These are phyloP conservation scores for Leptoteleia sp. DNA, from an alignment of 1,140 invertebrate species.

Conservation along the genomic window DNA sequence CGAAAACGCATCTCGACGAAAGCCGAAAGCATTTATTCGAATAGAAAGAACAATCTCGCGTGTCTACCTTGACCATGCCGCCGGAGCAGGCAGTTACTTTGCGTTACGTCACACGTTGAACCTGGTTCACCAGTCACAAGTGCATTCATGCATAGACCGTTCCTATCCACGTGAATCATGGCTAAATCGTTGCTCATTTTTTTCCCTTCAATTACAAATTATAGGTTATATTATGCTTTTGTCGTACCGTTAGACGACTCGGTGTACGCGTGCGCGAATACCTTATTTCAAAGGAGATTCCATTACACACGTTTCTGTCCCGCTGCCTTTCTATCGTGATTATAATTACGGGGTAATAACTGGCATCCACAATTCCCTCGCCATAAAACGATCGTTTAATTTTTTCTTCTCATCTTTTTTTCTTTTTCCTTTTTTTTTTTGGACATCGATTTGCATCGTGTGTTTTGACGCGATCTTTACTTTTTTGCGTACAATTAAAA, in stretches of 20 bases:
- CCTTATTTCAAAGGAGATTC: slow-evolving; percentile 33
- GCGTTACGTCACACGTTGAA: slow-evolving; percentile 65
- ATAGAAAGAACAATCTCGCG: slow-evolving; percentile 59
- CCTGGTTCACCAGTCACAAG: slow-evolving; percentile 64
- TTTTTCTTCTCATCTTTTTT: background rate
- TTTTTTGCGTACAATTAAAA: too few relatives aligned
- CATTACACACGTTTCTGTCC: slow-evolving; percentile 12
- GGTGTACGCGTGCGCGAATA: slow-evolving; percentile 29
- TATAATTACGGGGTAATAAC: slow-evolving; percentile 31
- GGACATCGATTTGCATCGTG: too few relatives aligned
- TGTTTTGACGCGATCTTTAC: too few relatives aligned
- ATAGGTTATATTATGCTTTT: slow-evolving; percentile 38
- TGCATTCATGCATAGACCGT: slow-evolving; percentile 62
- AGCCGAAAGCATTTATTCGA: slow-evolving; percentile 45
- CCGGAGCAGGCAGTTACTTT: slow-evolving; percentile 63
- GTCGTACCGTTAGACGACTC: slow-evolving; percentile 34
- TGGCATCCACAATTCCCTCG: slow-evolving; percentile 9
- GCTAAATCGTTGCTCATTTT: slow-evolving; percentile 52
- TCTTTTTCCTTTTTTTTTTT: too few relatives aligned
- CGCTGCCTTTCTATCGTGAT: slow-evolving; percentile 13
- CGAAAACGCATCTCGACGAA: slow-evolving; percentile 17
- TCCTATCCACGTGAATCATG: slow-evolving; percentile 51
- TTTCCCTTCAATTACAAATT: slow-evolving; percentile 52
- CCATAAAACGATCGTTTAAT: slow-evolving; percentile 19
- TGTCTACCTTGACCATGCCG: slow-evolving; percentile 69